These are phyloP conservation scores for Rhagonycha fulva DNA, from an alignment of 2,888 invertebrate species.

Conservation along the genomic window DNA sequence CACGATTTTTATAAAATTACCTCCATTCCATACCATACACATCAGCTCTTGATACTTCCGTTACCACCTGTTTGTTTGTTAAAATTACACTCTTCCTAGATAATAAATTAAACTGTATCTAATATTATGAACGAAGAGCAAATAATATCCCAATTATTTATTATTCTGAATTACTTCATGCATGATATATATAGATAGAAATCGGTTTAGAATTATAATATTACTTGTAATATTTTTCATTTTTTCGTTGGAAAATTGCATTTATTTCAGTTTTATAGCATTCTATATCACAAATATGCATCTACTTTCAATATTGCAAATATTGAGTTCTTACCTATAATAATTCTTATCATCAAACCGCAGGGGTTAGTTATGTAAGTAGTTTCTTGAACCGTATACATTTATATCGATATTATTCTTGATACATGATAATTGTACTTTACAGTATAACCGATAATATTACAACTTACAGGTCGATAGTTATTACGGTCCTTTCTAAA, in stretches of 20 bases:
- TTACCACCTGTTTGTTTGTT: neutral
- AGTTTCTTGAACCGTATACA: neutral
- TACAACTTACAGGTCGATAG: neutral
- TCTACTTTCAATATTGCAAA: neutral
- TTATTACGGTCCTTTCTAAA: neutral
- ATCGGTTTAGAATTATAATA: neutral
- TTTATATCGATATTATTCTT: neutral
- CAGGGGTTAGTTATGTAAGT: neutral
- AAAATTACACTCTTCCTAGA: neutral
- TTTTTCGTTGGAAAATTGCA: neutral
- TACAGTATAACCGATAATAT: neutral
- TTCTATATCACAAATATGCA: neutral
- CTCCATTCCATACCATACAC: neutral
- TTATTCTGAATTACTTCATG: neutral
- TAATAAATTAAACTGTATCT: neutral
- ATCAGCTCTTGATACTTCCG: neutral
- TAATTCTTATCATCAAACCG: neutral
- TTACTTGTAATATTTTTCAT: neutral
- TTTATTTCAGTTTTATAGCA: neutral
- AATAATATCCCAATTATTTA: neutral
- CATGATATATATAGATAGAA: neutral
- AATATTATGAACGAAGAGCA: neutral
- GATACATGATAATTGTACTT: neutral
- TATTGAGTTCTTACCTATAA: neutral
- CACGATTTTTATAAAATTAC: neutral